Evolutionary conservation across 2,797 vertebrate species (phyloP).

Genomic region (Nannoperca australis): DNA sequence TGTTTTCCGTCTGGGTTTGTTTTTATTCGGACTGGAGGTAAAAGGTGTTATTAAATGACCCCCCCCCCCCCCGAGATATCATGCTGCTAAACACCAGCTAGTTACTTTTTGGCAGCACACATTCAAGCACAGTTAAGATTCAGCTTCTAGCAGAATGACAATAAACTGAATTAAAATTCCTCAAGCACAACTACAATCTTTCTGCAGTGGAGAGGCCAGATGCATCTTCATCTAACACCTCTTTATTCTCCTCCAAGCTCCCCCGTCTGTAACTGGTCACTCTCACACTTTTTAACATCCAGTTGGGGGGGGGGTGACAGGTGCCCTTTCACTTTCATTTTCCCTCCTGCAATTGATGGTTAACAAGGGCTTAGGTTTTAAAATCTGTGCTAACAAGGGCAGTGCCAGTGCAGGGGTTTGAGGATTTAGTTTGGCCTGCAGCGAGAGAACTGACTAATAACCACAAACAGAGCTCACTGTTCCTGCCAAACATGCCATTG

Average conservation of each 20-base stretch:
- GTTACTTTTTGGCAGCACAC: not conserved
- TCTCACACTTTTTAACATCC: slow-evolving; percentile 4
- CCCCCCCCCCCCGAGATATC: not conserved
- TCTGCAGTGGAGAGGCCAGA: not conserved
- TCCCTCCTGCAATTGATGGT: slow-evolving; percentile 4
- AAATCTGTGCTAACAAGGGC: slow-evolving; percentile 42
- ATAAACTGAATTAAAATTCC: slow-evolving; percentile 19
- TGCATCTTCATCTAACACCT: not conserved
- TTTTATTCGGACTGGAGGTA: not conserved
- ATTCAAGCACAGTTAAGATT: slow-evolving; percentile 3
- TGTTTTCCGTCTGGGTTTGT: not conserved
- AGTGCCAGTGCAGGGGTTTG: not conserved
- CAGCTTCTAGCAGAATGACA: slow-evolving; percentile 5
- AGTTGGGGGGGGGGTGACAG: not conserved
- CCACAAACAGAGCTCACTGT: not conserved
- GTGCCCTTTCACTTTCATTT: slow-evolving; percentile 26
- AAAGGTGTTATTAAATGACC: not conserved
- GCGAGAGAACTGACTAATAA: slow-evolving; percentile 28
- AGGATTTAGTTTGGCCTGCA: slow-evolving; percentile 27
- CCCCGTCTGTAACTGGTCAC: slow-evolving; percentile 20
- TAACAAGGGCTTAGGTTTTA: slow-evolving; percentile 34
- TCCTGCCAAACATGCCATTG: slow-evolving; percentile 9
- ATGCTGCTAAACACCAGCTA: not conserved
- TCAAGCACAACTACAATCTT: not conserved
- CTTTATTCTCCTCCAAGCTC: not conserved